Base-by-base conservation (phyloP, 2,888 invertebrate genomes). In the Himalopsyche anomala region DNA sequence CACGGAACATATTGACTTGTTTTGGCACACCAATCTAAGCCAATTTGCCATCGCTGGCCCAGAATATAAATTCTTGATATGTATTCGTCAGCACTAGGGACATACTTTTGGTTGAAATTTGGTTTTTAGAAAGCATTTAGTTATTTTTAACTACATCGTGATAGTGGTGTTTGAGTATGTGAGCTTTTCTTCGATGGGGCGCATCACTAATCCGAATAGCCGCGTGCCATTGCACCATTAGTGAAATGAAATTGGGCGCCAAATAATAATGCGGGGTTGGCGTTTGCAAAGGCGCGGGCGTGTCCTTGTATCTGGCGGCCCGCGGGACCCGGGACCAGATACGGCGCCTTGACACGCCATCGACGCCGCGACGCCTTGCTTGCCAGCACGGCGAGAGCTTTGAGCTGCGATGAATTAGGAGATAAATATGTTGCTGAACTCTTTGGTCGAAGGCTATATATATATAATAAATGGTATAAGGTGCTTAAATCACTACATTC, bases 171-270 rank as follows among this genome's bases (percentile, higher is more conserved):
- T n/a, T 38, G 36, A 74, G 36, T 12, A 74, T 12, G 36, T 9
- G 38, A 74, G 74, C 74, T 74, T 74, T 74, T 38, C 15, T 38
- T 74, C 36, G 36, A 38, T 12, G 38, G 19, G 38, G 19, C 36
- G 36, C 74, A 74, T 9, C 74, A 38, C 74, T 74, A 74, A 36
- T 8, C 12, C 15, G 74, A 74, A 36, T 12, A 3, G 74, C 74
- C 74, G 74, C 74, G 74, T 74, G 74, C 74, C 36, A 36, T 15
- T 38, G 38, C 74, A 38, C 74, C 74, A 74, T 74, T 74, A 74
- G 74, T 74, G 38, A 74, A 74, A 74, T 74, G 74, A 74, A 74
- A 74, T 74, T 74, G 74, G 74, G 74, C 74, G 74, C 74, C 74
- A 74, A 74, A 74, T 74, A 74, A 74, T 74, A 74, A 74, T 74